Evolutionary conservation across 2,888 invertebrate species (phyloP), one percentile per base, ranked within the genome.

Genomic region (Globia sparganii): DNA sequence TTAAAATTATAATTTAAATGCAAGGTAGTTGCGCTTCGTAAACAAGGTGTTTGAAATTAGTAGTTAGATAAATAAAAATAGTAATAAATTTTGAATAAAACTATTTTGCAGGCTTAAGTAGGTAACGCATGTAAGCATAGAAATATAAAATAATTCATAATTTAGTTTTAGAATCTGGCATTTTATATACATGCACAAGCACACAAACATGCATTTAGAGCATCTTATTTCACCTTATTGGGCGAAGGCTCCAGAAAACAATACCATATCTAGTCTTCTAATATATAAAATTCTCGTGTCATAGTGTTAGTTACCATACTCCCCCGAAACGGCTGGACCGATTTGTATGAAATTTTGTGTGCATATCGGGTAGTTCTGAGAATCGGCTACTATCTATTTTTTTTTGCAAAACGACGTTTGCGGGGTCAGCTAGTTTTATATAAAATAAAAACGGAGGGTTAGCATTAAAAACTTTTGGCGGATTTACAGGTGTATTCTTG

Each of bases 91-190:
- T 77, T 69, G 25, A n/a, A 28, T 15, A 37, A 49, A 46, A 56
- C 80, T 78, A 43, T 74, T 81, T 25, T 59, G 81, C 49, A 81
- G 81, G 74, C 43, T 59, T 74, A 53, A 65, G 73, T 78, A 73
- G 81, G 74, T 65, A 65, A 58, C 64, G 58, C 65, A 65, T 49
- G 25, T 65, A 65, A 80, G 34, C 49, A 80, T 43, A 78, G 5
- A 28, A 40, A 37, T 25, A 37, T n/a, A 31, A 80, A 37, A 18
- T 3, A 40, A 46, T 1, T 46, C 2, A 58, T 31, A 67, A 49
- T 58, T 49, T 49, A 31, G 46, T 6, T 64, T 15, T 25, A 9
- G 43, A 31, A 13, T 64, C 21, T 64, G 46, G 25, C 18, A 28
- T 21, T 2, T 61, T 34, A 40, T 40, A 69, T 28, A 70, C 15